Base-by-base conservation (phyloP, 2,797 vertebrate genomes). In the Loris lydekkerianus region DNA sequence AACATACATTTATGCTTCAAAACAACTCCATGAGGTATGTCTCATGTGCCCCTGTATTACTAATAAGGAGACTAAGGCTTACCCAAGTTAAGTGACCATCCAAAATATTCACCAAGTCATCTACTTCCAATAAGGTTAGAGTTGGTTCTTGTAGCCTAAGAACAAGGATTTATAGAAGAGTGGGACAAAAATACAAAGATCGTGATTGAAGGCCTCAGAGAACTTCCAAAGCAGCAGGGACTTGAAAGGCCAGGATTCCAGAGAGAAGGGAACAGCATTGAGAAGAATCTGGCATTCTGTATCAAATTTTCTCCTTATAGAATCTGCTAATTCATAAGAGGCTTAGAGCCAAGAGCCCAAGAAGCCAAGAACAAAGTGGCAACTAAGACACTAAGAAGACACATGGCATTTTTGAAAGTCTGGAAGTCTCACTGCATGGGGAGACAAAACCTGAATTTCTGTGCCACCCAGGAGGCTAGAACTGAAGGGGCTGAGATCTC, bases 191-290 rank as follows among this genome's bases (percentile, higher is more conserved):
- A 29, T 91, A 63, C 27, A 72, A 94, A 80, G 17, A 65, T 27
- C 20, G 72, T 27, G 20, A 1, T 27, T 76, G 20, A 90, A 86
- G 53, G 18, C 15, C 75, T 93, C 67, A 61, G 56, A 94, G 49
- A 95, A 11, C 25, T 92, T 94, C 67, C 69, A 88, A 40, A 60
- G 76, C 56, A 86, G 49, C 17, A 81, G 58, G 17, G 18, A 83
- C 37, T 86, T 89, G 34, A 96, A 97, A 93, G 53, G 17, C 69
- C 80, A 87, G 67, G 29, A 92, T 76, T 46, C 65, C 20, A 72
- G n/a, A 92, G 43, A 88, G 77, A 77, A 2, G 0, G 37, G 49
- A 58, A 95, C 43, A 4, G 1, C 20, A 46, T 23, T 69, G 49
- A 78, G 46, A 53, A 70, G 15, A 94, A 87, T 49, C 7, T 94